Evolutionary conservation across 2,797 vertebrate species (phyloP).

Genomic region (Takifugu ocellatus): DNA sequence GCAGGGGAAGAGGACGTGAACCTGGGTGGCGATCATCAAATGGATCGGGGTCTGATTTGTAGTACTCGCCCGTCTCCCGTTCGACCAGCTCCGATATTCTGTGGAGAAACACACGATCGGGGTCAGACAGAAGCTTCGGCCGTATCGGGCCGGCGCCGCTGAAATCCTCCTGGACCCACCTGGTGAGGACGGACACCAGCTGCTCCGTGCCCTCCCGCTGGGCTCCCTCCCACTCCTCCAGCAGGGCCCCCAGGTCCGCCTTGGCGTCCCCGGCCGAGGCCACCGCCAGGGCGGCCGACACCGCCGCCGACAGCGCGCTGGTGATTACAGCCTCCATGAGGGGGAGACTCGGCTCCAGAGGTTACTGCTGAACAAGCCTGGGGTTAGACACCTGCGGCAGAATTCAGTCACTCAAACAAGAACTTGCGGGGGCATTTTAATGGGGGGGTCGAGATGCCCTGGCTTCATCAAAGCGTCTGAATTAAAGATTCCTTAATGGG

Average conservation of each 20-base stretch:
- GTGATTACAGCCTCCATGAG: too few species aligned
- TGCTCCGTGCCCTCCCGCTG: slow-evolving; percentile 82
- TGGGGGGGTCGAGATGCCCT: too few species aligned
- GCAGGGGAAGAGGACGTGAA: slow-evolving; percentile 31
- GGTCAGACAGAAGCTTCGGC: not conserved
- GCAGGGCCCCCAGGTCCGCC: slow-evolving; percentile 83
- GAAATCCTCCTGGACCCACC: slow-evolving; percentile 63
- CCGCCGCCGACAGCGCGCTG: slow-evolving; percentile 22
- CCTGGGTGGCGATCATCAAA: slow-evolving; percentile 97
- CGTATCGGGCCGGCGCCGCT: too few species aligned
- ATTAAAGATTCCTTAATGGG: too few species aligned
- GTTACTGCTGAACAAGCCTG: slow-evolving; percentile 31
- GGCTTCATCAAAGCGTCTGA: too few species aligned
- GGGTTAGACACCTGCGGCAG: not conserved
- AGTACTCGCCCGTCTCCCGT: slow-evolving; percentile 88
- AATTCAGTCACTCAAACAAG: too few species aligned
- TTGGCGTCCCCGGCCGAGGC: slow-evolving; percentile 80
- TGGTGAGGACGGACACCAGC: slow-evolving; percentile 87
- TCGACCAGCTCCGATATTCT: slow-evolving; percentile 96
- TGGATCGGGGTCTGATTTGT: slow-evolving; percentile 92
- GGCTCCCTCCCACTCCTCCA: slow-evolving; percentile 90
- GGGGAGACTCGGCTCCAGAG: not conserved
- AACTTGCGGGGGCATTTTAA: too few species aligned
- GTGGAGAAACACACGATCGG: slow-evolving; percentile 13
- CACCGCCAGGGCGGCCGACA: slow-evolving; percentile 26